Evolutionary conservation across 2,113 vertebrate species (phyloP), one percentile per base, ranked within the genome.

Genomic region (Phalacrocorax aristotelis): DNA sequence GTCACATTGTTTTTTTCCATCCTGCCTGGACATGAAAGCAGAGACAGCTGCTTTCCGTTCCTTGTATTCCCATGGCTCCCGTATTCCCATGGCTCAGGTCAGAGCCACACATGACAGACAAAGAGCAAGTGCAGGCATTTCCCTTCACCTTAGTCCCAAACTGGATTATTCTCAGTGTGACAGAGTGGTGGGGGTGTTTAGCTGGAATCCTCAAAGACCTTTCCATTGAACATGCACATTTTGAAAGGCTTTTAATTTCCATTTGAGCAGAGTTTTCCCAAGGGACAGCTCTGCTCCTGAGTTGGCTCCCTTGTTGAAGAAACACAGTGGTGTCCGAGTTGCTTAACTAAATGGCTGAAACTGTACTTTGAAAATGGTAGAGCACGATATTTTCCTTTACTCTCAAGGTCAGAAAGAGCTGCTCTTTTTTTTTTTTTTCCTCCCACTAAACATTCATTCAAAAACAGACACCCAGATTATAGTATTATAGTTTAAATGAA

Each of bases 251-350:
- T 96, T 86, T 65, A 29, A 64, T 83, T 75, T 72, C 15, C 87
- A 0, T 66, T 78, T 81, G 60, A 71, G 51, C 23, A 55, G 71
- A 90, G 13, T 77, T 92, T 90, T 82, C 60, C 68, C 64, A 72
- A 79, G 61, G 44, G 84, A 82, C 8, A 60, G 9, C 8, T 82
- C 32, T 95, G 32, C 32, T 84, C 49, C 38, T 32, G 15, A 82
- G 57, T 26, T 87, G 13, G n/a, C 36, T 83, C 32, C n/a, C 23
- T 70, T 61, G 91, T 76, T 78, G 83, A 46, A 95, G 72, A 78
- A 62, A 46, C 30, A 64, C 38, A 40, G 34, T 0, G 0, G 34
- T 51, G 8, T 51, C 60, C 0, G 0, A 83, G 29, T 66, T 81
- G 54, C 30, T 82, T 79, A 93, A 90, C 36, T 36, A 76, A 84